Percentiles rank a stretch among this genome's conserved stretches.
Evolutionary conservation across 2,797 vertebrate species (phyloP).

Genomic region (Rhynchotus rufescens): DNA sequence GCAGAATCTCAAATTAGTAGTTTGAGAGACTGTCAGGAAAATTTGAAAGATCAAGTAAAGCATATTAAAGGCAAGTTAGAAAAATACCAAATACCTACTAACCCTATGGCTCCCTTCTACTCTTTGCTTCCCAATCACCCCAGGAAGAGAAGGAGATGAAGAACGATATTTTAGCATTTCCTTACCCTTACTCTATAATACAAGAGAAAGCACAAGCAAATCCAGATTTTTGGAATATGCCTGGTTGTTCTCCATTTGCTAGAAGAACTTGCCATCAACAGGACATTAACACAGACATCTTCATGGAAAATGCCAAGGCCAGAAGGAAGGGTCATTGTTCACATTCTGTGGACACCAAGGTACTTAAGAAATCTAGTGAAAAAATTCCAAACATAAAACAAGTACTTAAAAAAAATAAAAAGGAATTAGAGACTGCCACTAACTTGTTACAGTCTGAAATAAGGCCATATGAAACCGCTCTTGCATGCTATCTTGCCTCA

Average conservation of each 20-base stretch:
- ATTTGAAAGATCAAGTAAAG: neutral
- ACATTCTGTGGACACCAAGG: neutral
- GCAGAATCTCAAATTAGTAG: neutral
- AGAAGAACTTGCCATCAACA: neutral
- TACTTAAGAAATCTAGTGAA: neutral
- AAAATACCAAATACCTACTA: neutral
- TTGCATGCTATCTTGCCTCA: neutral
- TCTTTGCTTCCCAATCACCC: neutral
- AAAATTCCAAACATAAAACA: neutral
- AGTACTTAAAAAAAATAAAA: neutral
- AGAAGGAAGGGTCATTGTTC: neutral
- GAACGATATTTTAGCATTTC: neutral
- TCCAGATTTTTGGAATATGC: neutral
- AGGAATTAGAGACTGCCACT: neutral
- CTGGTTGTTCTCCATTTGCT: neutral
- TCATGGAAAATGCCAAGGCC: neutral
- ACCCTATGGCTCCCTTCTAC: too few species aligned
- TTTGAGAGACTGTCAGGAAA: neutral
- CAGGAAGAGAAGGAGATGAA: neutral
- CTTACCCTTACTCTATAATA: neutral
- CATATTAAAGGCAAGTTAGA: neutral
- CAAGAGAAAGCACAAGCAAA: neutral
- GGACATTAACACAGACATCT: neutral
- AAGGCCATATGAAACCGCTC: neutral
- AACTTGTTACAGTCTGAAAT: neutral